Base-by-base conservation (phyloP, 2,888 invertebrate species). In the Folsomia candida region DNA sequence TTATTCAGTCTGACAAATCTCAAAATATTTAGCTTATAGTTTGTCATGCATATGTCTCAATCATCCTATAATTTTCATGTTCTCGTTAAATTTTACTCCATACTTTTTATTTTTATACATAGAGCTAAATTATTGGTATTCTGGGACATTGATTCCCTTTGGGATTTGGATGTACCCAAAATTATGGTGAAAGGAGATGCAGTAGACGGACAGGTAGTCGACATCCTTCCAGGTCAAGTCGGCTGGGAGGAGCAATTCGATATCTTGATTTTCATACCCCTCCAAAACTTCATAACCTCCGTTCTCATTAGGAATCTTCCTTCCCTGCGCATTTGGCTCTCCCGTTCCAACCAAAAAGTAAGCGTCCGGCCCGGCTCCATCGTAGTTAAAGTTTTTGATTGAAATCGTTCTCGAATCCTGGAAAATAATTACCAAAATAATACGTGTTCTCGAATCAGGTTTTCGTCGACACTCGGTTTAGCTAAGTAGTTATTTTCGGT, bases 161-260 rank as follows among this genome's bases (percentile, higher is more conserved):
- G 94, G 94, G 67, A 95, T 90, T 81, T 87, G 86, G 0, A 95
- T 93, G 81, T 94, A 92, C 0, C 95, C 95, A 82, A 94, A 95
- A 85, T 94, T 94, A 82, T 94, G 93, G 2, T 89, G 84, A 83
- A 91, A 92, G 81, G 90, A 89, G n/a, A 94, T 92, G 81, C 94
- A 94, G 92, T 93, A 95, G 0, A 95, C 90, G 0, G 93, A 88
- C 27, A 95, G 86, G 93, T 94, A 95, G 83, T 94, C 92, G 80
- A 95, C 91, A 83, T 94, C 93, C 84, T 93, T 91, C 0, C 93
- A 92, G 0, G 93, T 93, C 76, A 93, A 83, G 80, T 89, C 88
- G 58, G 90, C 91, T 0, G 94, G 94, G 65, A 95, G 84, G 81
- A 92, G 91, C 78, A 95, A 90, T 84, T 94, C 94, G 71, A 95